phyloP scores from a whole-genome alignment of 2,797 vertebrate species.

The Acrossocheilus fasciatus region DNA sequence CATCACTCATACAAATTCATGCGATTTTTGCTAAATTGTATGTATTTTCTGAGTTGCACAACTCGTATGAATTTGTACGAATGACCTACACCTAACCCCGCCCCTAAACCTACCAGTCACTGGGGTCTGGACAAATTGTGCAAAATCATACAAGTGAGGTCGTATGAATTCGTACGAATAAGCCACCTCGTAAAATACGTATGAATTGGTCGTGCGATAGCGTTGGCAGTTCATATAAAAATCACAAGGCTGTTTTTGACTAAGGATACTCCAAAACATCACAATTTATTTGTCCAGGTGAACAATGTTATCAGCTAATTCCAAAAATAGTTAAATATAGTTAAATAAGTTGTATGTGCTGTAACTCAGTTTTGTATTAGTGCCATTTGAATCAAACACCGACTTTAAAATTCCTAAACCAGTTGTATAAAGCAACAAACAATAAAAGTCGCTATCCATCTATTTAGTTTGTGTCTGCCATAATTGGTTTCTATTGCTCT shows the following conservation, averaged over 20 bases:
- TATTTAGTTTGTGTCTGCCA: neutral
- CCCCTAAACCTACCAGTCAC: no score
- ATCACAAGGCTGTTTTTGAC: neutral
- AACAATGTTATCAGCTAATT: neutral
- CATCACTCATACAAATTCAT: no score
- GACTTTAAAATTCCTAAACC: neutral
- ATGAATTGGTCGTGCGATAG: no score
- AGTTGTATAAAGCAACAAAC: neutral
- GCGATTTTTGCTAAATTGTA: no score
- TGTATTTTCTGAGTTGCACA: no score
- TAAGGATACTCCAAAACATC: neutral
- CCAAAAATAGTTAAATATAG: neutral
- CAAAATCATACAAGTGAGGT: no score
- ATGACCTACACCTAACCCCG: no score
- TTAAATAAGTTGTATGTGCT: neutral
- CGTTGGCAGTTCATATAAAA: neutral
- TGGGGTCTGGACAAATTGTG: no score
- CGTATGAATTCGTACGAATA: no score
- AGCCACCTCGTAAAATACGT: no score
- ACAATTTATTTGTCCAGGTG: neutral
- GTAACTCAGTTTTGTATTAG: neutral
- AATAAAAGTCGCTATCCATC: neutral
- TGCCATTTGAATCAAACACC: neutral
- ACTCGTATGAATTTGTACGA: no score
- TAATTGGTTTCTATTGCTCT: neutral